These are phyloP conservation scores for Camelus dromedarius DNA, from an alignment of 2,113 vertebrate species.

Conservation along the genomic window DNA sequence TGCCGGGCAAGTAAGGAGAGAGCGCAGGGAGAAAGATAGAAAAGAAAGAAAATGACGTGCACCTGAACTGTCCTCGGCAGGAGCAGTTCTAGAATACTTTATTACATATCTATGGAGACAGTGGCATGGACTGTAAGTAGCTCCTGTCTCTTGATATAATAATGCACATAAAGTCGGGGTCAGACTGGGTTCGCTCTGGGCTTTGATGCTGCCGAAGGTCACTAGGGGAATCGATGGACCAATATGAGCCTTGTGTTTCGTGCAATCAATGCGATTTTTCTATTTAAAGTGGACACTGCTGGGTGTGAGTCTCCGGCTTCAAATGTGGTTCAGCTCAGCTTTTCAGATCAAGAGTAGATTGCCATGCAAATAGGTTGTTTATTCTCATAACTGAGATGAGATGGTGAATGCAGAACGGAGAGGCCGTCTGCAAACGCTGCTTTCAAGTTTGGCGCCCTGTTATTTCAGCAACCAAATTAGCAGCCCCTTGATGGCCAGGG, in stretches of 20 bases:
- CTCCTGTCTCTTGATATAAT: constrained; percentile 91
- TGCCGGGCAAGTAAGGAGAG: not conserved
- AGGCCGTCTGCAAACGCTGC: constrained; percentile 14
- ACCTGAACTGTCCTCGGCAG: constrained; percentile 87
- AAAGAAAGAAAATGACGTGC: constrained; percentile 84
- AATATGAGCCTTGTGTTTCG: constrained; percentile 91
- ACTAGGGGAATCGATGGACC: constrained; percentile 93
- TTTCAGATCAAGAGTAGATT: constrained; percentile 89
- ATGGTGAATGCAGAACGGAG: not conserved
- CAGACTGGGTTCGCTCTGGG: constrained; percentile 94
- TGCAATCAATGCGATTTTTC: constrained; percentile 94
- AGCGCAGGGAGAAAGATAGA: constrained; percentile 62
- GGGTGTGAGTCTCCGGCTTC: constrained; percentile 91
- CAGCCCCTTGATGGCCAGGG: constrained; percentile 54
- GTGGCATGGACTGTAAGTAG: constrained; percentile 90
- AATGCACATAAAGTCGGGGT: constrained; percentile 94
- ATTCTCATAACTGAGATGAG: constrained; percentile 79
- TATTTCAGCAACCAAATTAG: constrained; percentile 57
- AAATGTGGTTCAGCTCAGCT: constrained; percentile 90
- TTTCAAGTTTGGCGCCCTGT: constrained; percentile 67
- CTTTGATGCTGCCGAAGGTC: constrained; percentile 97
- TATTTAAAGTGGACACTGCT: constrained; percentile 94
- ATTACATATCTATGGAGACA: constrained; percentile 89
- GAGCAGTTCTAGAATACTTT: constrained; percentile 90
- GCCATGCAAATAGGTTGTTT: constrained; percentile 82